These are phyloP conservation scores for Anthopleura xanthogrammica DNA, from an alignment of 92 coral and sea anemone genomes.

Conservation along the genomic window DNA sequence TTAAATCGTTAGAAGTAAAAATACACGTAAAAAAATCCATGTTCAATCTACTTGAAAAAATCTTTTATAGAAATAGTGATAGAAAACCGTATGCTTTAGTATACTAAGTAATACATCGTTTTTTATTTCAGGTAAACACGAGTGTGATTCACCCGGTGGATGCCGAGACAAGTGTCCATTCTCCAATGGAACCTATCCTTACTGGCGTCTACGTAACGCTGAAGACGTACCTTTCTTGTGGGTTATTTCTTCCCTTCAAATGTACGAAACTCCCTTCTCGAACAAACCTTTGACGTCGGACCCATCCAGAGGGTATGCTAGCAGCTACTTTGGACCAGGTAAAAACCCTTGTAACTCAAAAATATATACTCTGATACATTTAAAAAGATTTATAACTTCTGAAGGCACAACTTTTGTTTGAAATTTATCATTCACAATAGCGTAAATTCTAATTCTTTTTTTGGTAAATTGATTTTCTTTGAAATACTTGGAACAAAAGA, in stretches of 20 bases:
- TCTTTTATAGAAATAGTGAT: background rate
- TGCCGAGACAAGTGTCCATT: slow-evolving; percentile 93
- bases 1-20: no score
- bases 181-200: slow-evolving; percentile 88
- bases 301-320: slow-evolving; percentile 81
- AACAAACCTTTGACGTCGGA: slow-evolving; percentile 69
- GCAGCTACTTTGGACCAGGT: slow-evolving; percentile 99
- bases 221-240: slow-evolving; percentile 86
- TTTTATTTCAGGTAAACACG: slow-evolving; percentile 69
- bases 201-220: slow-evolving; percentile 94
- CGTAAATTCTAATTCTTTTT: background rate
- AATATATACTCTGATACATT: background rate
- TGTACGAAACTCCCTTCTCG: slow-evolving; percentile 83
- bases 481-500: background rate
- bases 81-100: background rate
- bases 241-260: slow-evolving; percentile 79
- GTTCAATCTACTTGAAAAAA: no score
- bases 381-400: no score
- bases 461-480: background rate
- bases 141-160: slow-evolving; percentile 92
- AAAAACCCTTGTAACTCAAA: slow-evolving; percentile 13
- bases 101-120: background rate
- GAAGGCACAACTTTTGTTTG: background rate
- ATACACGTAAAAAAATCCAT: no score
- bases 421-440: background rate